Evolutionary conservation across 35 echinoderm and acorn worm genomes (phyloP), one percentile per base, ranked within the genome.

Genomic region (Apostichopus japonicus): DNA sequence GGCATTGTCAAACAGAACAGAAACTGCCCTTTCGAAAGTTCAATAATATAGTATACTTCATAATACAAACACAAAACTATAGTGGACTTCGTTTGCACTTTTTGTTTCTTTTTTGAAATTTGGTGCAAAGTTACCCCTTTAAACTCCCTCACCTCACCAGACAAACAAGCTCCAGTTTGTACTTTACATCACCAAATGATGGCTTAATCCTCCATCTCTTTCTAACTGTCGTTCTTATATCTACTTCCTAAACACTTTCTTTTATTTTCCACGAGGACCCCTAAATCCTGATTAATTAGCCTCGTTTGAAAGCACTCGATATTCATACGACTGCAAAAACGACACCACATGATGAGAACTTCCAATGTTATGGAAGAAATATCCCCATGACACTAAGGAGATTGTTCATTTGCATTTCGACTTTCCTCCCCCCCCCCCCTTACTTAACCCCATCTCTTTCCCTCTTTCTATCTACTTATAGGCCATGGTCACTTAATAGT

Each of bases 401-500:
- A 61, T 61, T 13, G 44, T 44, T 9, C 54, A 15, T 82, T n/a
- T 19, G 16, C 44, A 24, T 52, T 25, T 82, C n/a, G 6, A 56
- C 15, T 13, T 80, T 23, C 23, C 78, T 80, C 78, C 22, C 10
- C 23, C 23, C 14, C 14, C 10, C 13, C 78, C 11, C 23, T 24
- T n/a, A 62, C 24, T 63, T 14, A 24, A 17, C 24, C n/a, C 56
- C 23, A 62, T 63, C 23, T 63, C 56, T 51, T 24, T 24, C 23
- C 23, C 57, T 71, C 10, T 63, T 6, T n/a, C 56, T 63, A 89
- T 72, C 86, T 89, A 63, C 72, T 89, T 89, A 72, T 89, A 89
- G 86, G 86, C 86, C 86, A 89, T 73, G 86, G 86, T 89, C 86
- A 89, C 86, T 89, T 89, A 89, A 89, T 73, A 53, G 86, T 89